Conservation (phyloP, 1,140 invertebrate species). For the Meteorus sp. region DNA sequence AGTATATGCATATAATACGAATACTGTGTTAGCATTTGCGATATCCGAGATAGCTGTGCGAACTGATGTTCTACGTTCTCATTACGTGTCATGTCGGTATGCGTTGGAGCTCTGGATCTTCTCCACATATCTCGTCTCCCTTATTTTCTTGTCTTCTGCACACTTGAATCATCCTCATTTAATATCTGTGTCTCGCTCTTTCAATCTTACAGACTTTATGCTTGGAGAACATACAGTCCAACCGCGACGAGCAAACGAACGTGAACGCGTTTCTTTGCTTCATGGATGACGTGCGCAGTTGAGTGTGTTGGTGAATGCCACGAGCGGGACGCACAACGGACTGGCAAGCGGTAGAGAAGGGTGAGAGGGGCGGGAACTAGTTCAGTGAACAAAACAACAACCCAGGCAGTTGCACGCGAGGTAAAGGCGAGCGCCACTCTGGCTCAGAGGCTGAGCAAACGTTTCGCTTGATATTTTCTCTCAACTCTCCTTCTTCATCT, state of each 20-base stretch:
- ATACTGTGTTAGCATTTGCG: too few species aligned
- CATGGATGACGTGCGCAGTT: not conserved
- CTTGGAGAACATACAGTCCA: not conserved
- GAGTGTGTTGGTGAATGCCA: conserved; percentile 23
- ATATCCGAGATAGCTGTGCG: not conserved
- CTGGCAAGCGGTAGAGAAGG: conserved; percentile 12
- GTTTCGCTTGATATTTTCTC: too few species aligned
- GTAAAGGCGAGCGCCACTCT: conserved; percentile 3
- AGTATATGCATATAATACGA: too few species aligned
- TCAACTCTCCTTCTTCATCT: conserved; percentile 12
- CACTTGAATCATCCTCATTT: not conserved
- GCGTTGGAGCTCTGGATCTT: conserved; percentile 34
- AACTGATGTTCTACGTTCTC: conserved; percentile 54
- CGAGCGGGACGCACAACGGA: conserved; percentile 11
- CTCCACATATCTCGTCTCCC: not conserved
- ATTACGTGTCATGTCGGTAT: conserved; percentile 58
- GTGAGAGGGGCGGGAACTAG: conserved; percentile 43
- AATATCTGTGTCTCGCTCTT: not conserved
- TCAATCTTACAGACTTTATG: not conserved
- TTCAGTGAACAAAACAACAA: conserved; percentile 50
- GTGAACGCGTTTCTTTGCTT: too few species aligned
- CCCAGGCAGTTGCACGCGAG: conserved; percentile 42
- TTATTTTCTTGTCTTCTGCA: not conserved
- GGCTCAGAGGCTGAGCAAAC: too few species aligned
- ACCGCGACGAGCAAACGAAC: too few species aligned